phyloP scores from a whole-genome alignment of 2,888 invertebrate species.

The Heliconius cydno region DNA sequence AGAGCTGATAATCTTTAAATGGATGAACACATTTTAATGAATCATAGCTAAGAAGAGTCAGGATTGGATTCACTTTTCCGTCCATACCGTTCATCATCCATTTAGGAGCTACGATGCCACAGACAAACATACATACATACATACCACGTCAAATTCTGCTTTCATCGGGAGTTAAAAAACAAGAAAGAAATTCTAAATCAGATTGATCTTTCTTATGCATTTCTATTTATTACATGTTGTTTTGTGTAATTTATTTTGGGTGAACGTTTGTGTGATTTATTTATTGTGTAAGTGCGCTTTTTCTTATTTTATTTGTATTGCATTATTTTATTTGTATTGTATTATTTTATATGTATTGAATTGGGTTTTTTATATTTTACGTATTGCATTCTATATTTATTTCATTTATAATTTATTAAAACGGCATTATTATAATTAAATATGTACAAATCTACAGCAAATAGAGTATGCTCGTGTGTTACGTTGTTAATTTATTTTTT shows the following conservation, averaged over 20 bases:
- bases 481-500: slow-evolving; percentile 34
- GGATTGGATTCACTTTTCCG: too few relatives aligned
- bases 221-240: slow-evolving; percentile 2
- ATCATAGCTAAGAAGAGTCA: too few relatives aligned
- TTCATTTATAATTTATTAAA: not conserved
- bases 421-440: not conserved
- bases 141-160: not conserved
- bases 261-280: slow-evolving; percentile 14
- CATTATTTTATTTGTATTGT: not conserved
- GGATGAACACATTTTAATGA: not conserved
- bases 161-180: not conserved
- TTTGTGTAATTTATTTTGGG: slow-evolving; percentile 21
- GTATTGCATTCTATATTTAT: slow-evolving; percentile 23
- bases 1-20: not conserved
- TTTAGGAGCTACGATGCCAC: too few relatives aligned
- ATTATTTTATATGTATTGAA: not conserved
- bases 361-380: not conserved
- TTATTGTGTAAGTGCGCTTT: not conserved
- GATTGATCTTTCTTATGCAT: not conserved
- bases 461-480: slow-evolving; percentile 23
- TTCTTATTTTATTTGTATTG: not conserved
- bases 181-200: not conserved
- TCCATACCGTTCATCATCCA: too few relatives aligned
- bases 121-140: not conserved
- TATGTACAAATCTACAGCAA: slow-evolving; percentile 21